Evolutionary conservation across 2,888 invertebrate species (phyloP).

Genomic region (Microctonus brassicae): DNA sequence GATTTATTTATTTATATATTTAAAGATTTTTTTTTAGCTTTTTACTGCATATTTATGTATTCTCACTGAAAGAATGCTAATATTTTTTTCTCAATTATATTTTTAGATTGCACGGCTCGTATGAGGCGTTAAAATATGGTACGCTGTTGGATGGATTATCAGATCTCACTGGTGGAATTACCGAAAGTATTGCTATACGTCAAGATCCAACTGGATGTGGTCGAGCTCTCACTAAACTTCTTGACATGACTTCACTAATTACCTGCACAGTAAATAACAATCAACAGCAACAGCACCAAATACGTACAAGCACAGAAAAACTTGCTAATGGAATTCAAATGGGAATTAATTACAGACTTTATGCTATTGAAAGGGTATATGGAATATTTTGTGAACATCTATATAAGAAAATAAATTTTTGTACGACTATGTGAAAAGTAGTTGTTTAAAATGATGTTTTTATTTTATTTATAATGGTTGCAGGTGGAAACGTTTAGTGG

Average conservation of each 20-base stretch:
- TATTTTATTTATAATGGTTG: constrained; percentile 3
- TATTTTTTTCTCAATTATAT: constrained; percentile 21
- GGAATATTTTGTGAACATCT: neutral
- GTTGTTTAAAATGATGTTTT: neutral
- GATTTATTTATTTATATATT: neutral
- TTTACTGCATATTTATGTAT: neutral
- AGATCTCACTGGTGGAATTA: constrained; percentile 90
- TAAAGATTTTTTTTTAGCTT: neutral
- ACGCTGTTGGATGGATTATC: constrained; percentile 88
- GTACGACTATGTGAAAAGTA: neutral
- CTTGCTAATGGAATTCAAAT: constrained; percentile 80
- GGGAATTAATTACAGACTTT: constrained; percentile 85
- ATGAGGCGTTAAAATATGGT: constrained; percentile 94
- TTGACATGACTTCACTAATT: constrained; percentile 87
- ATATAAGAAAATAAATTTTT: constrained; percentile 2
- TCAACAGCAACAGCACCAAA: constrained; percentile 62
- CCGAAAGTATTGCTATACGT: constrained; percentile 82
- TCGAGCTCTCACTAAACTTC: constrained; percentile 77
- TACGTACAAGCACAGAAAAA: constrained; percentile 75
- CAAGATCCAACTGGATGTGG: constrained; percentile 80
- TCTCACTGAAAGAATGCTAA: constrained; percentile 23
- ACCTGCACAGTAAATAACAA: constrained; percentile 80
- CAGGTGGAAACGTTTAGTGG: constrained; percentile 80
- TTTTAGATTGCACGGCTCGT: constrained; percentile 87
- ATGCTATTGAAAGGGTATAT: constrained; percentile 79